These are phyloP conservation scores for Australoheros scitulus DNA, from an alignment of 2,113 vertebrate species.

Conservation along the genomic window DNA sequence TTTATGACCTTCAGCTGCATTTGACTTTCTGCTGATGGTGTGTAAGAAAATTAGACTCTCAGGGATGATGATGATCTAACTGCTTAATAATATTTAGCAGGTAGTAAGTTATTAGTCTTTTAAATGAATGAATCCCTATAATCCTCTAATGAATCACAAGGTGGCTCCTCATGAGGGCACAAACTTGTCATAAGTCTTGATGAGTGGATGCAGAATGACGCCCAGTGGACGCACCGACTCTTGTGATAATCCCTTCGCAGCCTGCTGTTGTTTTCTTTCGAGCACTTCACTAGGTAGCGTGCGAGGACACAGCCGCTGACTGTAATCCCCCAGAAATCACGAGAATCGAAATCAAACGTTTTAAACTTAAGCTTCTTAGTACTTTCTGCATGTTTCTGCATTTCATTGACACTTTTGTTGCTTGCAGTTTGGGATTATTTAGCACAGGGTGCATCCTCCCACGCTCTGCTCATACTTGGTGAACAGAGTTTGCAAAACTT, in stretches of 20 bases:
- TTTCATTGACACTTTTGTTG: background rate
- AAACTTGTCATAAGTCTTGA: background rate
- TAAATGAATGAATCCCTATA: background rate
- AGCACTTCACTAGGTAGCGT: background rate
- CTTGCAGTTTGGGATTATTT: background rate
- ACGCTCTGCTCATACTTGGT: background rate
- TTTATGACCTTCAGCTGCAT: background rate
- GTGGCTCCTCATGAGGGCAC: background rate
- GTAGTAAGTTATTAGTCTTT: conserved; percentile 3
- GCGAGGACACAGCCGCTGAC: background rate
- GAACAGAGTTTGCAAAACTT: background rate
- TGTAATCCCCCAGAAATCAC: conserved; percentile 12
- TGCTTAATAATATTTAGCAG: conserved; percentile 3
- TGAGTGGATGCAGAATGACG: background rate
- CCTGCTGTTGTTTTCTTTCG: background rate
- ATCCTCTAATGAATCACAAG: background rate
- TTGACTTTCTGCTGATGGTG: background rate
- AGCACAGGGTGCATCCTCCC: background rate
- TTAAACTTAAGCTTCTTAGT: conserved; percentile 20
- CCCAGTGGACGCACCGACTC: background rate
- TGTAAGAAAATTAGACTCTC: background rate
- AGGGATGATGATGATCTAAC: background rate
- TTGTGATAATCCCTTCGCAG: background rate
- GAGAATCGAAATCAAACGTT: conserved; percentile 2
- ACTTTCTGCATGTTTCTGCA: conserved; percentile 2